Percentiles rank a stretch among this genome's conserved stretches.
phyloP scores from a whole-genome alignment of 2,888 invertebrate genomes.

The Gisinianus flammeolus region DNA sequence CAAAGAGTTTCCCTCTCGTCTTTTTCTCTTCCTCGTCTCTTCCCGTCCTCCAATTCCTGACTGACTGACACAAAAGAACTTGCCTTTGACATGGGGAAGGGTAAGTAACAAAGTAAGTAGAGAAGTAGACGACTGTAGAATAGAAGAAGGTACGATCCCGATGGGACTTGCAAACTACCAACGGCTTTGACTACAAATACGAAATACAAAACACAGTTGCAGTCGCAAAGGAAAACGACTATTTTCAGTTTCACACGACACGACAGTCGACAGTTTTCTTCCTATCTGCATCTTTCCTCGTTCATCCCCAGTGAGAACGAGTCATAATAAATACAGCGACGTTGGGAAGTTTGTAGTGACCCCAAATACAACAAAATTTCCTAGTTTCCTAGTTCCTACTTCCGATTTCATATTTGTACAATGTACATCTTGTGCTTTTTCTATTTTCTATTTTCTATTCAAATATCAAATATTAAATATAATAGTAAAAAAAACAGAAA shows the following conservation, averaged over 20 bases:
- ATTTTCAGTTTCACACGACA: background rate
- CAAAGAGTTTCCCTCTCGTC: constrained; percentile 40
- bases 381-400: too few species aligned
- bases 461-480: too few species aligned
- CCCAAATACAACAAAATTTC: too few species aligned
- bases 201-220: background rate
- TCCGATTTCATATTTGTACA: too few species aligned
- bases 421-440: too few species aligned
- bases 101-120: constrained; percentile 6
- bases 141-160: constrained; percentile 38
- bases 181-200: background rate
- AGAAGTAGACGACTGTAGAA: constrained; percentile 23
- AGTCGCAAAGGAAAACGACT: background rate
- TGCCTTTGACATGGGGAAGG: constrained; percentile 21
- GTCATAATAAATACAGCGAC: too few species aligned
- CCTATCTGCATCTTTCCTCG: background rate
- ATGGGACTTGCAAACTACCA: constrained; percentile 26
- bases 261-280: background rate
- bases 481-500: too few species aligned
- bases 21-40: constrained; percentile 36
- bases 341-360: too few species aligned
- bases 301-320: too few species aligned
- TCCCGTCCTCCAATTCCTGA: constrained; percentile 5
- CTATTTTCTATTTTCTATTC: too few species aligned
- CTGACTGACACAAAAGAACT: constrained; percentile 22